Percentiles rank a stretch among this genome's conserved stretches.
phyloP scores from a whole-genome alignment of 2,888 invertebrate genomes.

The Chloroclysta siterata region DNA sequence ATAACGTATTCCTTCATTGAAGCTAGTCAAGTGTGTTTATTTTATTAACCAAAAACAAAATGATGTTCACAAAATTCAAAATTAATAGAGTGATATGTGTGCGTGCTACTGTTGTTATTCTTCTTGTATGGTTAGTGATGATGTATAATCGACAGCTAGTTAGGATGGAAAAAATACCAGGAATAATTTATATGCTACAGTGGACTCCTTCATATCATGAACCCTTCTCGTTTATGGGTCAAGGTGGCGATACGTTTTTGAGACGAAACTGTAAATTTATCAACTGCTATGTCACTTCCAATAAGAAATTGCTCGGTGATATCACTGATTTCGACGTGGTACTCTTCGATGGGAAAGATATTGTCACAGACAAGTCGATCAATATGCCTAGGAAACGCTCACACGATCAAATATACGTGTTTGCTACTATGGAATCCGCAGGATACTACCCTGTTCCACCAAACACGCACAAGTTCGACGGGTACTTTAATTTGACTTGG shows the following conservation, averaged over 20 bases:
- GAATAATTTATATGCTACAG: conserved; percentile 23
- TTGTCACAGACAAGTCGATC: conserved; percentile 29
- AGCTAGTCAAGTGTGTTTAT: not conserved
- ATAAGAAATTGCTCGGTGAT: conserved; percentile 48
- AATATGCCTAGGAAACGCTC: conserved; percentile 51
- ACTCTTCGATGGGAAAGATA: conserved; percentile 59
- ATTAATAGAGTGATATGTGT: conserved; percentile 1
- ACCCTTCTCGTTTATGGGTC: conserved; percentile 50
- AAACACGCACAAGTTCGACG: conserved; percentile 41
- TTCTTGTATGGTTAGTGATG: not conserved
- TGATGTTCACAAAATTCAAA: not conserved
- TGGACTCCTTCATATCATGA: conserved; percentile 57
- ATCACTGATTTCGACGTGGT: conserved; percentile 59
- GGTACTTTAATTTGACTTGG: conserved; percentile 66
- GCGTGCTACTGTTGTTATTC: conserved; percentile 3
- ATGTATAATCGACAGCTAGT: not conserved
- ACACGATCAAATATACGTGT: conserved; percentile 59
- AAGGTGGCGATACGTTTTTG: conserved; percentile 54
- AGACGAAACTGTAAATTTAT: conserved; percentile 54
- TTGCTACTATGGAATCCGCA: conserved; percentile 59
- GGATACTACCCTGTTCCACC: conserved; percentile 57
- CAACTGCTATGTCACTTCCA: conserved; percentile 62
- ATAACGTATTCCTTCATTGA: not conserved
- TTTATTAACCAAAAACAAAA: not conserved
- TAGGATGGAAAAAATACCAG: conserved; percentile 9